Evolutionary conservation across 92 coral and sea anemone species (phyloP), one percentile per base, ranked within the genome.

Genomic region (Blastomussa wellsi): DNA sequence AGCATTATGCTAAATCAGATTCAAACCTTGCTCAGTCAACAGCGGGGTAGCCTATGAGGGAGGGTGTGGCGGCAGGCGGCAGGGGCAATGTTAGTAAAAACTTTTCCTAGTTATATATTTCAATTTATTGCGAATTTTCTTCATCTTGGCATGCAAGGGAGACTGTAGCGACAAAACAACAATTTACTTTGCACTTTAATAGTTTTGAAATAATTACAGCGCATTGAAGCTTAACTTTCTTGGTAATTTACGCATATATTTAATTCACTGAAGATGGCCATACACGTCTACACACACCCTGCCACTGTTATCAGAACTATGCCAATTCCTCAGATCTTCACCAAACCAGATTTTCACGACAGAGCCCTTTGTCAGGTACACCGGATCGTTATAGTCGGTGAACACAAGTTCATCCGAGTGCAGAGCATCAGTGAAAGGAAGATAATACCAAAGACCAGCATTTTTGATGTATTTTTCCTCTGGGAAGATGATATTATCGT

Each of bases 371-470:
- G 93, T 68, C 22, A 93, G 71, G 79, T 89, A 93, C 87, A 93
- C 78, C 3, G 97, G 95, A 75, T 79, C 82, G 55, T 35, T 72
- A 74, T 87, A 93, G 81, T 89, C 79, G 35, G 89, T 64, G 80
- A 93, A 93, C 37, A 93, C 95, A 57, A 93, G 84, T 41, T 89
- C 95, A 62, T 88, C 72, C 9, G 94, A 91, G 82, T 87, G 74
- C 13, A 66, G 76, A 33, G 97, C 79, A 37, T 93, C 95, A 42
- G 84, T 81, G 72, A 83, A 79, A 1, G 97, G 95, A 15, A 93
- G 93, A 57, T 87, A 87, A 88, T 93, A 93, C 91, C 93, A 91
- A 35, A 93, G 90, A 24, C 97, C 97, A 15, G 79, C 69, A 52
- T 83, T 83, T 68, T 82, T 80, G 74, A 69, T 17, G 91, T 80